Evolutionary conservation across 2,113 vertebrate species (phyloP).

Genomic region (Furnarius figulus): DNA sequence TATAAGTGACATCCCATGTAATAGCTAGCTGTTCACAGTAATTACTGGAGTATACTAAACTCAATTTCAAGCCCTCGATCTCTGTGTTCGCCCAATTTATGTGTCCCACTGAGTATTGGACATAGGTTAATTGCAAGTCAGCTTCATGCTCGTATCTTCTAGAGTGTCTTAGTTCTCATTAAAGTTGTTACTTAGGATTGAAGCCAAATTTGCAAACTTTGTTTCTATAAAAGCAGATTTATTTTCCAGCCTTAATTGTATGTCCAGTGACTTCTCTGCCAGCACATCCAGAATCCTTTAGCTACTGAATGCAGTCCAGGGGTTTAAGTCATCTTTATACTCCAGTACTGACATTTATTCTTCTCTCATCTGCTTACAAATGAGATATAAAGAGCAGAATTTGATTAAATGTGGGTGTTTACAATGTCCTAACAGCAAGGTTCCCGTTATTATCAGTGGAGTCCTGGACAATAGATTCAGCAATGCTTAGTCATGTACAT

Average conservation of each 20-base stretch:
- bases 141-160: not conserved
- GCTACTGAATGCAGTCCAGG: not conserved
- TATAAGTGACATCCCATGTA: not conserved
- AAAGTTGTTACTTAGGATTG: not conserved
- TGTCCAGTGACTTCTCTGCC: not conserved
- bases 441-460: not conserved
- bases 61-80: not conserved
- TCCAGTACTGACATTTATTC: constrained; percentile 32
- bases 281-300: not conserved
- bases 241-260: not conserved
- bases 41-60: not conserved
- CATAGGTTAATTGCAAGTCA: not conserved
- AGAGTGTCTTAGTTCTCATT: not conserved
- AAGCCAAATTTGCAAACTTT: not conserved
- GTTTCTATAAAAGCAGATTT: not conserved
- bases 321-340: constrained; percentile 13
- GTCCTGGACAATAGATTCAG: not conserved
- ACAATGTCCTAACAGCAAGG: not conserved
- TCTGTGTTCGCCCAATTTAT: not conserved
- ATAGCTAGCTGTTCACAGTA: not conserved
- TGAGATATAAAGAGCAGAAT: not conserved
- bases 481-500: not conserved
- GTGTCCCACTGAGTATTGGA: not conserved
- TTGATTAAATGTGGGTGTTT: constrained; percentile 2
- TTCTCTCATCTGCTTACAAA: constrained; percentile 5